Base-by-base conservation (phyloP, 2,888 invertebrate species). In the Odontomyia ornata region DNA sequence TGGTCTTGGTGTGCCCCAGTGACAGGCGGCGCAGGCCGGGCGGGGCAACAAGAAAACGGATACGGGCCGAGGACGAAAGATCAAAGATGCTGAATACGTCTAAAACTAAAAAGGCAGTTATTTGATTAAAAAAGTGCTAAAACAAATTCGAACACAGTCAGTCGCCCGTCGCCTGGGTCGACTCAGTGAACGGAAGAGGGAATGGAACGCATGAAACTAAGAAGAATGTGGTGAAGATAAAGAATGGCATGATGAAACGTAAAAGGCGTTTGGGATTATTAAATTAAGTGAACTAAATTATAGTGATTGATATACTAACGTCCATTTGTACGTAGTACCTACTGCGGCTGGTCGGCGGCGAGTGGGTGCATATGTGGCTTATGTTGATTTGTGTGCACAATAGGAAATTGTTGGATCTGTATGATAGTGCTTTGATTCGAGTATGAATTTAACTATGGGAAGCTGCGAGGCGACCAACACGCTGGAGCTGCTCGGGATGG, bases 201-300 rank as follows among this genome's bases (percentile, higher is more conserved):
- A 27, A 27, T 27, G 30, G 11, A 72, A 21, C 52, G 28, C 25
- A 27, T 56, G 28, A 27, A 21, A 73, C 43, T 73, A 36, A 75
- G 52, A 36, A 75, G 52, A 64, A 62, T 75, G 62, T 75, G 27
- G 75, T 75, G 27, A 75, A 75, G 64, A 43, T 28, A 57, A 67
- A 73, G 65, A 77, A 62, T 71, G 47, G 30, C 77, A 77, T 25
- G 52, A 77, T 56, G 71, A 52, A 64, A 65, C 52, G 72, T 64
- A 79, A 76, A 78, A 79, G 69, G 77, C 75, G 69, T 76, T 80
- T 80, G 78, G 77, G 80, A 82, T 84, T 82, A 85, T 85, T 85
- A 83, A 85, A 85, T 85, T 85, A 83, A 84, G 84, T 85, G 82
- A 85, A 84, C 84, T 85, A 84, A 85, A 85, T 85, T 82, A 84